These are phyloP conservation scores for Pegea sp. DNA, from an alignment of 23 tunicate species.

Conservation along the genomic window DNA sequence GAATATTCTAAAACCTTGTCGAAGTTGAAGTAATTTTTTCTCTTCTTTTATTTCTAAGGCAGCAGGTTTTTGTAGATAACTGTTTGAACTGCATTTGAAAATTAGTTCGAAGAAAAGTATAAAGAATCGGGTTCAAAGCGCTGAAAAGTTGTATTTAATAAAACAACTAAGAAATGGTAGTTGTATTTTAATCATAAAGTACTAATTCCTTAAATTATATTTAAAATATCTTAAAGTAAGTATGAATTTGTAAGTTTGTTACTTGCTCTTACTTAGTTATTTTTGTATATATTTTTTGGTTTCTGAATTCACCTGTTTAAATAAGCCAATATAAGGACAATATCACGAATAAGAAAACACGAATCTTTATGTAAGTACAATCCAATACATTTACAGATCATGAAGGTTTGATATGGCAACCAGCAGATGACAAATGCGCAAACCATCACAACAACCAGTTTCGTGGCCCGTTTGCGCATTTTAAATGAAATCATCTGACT, in stretches of 20 bases:
- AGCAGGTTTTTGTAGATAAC: no score
- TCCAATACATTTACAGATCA: not conserved
- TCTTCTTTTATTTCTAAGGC: no score
- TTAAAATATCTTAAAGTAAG: no score
- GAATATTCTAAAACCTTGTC: no score
- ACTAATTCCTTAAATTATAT: not conserved
- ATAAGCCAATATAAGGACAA: not conserved
- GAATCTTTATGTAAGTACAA: not conserved
- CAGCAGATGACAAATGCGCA: not conserved
- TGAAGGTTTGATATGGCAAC: not conserved
- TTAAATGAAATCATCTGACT: no score
- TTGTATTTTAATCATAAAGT: not conserved
- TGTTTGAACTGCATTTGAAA: no score
- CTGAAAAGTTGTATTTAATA: not conserved
- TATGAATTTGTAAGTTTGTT: no score
- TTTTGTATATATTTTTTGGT: not conserved
- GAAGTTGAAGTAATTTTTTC: no score
- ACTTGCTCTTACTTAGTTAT: not conserved
- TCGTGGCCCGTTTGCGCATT: not conserved
- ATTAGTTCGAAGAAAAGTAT: not conserved
- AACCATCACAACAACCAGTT: not conserved
- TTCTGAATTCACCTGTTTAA: not conserved
- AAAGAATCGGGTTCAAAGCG: constrained; percentile 1
- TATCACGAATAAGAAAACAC: not conserved
- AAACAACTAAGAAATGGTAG: no score